Percentiles rank a stretch among this genome's conserved stretches.
Evolutionary conservation across 2,797 vertebrate species (phyloP).

Genomic region (Schizothorax lantsangensis): DNA sequence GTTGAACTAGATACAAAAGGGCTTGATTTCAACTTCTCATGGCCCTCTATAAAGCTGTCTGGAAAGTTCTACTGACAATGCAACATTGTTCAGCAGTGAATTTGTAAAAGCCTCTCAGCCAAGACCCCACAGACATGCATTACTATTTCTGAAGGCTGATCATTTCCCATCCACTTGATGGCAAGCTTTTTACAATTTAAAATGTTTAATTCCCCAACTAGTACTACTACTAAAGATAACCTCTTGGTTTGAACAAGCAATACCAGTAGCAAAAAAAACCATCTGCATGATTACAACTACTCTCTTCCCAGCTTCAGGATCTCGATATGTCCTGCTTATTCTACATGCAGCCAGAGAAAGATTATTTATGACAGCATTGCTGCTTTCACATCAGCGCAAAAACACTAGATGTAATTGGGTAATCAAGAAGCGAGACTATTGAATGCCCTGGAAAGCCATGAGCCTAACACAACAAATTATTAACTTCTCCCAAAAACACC

Average conservation of each 20-base stretch:
- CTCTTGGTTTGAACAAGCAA: not conserved
- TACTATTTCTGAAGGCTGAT: conserved; percentile 14
- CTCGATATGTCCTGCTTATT: not conserved
- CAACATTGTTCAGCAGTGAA: not conserved
- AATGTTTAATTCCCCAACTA: not conserved
- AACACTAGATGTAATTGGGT: conserved; percentile 34
- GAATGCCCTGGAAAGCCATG: conserved; percentile 14
- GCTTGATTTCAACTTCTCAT: conserved; percentile 15
- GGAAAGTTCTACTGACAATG: not conserved
- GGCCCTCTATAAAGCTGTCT: not conserved
- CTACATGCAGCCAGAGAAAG: not conserved
- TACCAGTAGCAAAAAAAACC: not conserved
- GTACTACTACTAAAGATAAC: not conserved
- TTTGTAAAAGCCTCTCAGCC: not conserved
- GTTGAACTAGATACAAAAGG: conserved; percentile 3
- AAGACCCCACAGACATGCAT: not conserved
- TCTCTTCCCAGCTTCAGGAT: not conserved
- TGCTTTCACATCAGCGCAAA: conserved; percentile 5
- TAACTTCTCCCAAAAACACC: not conserved
- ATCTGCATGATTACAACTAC: not conserved
- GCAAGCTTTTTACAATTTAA: not conserved
- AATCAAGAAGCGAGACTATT: conserved; percentile 17
- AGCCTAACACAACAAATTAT: not conserved
- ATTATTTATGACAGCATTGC: conserved; percentile 30
- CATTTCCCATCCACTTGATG: not conserved